A percentile compares a stretch with the other conserved stretches of the same genome.
phyloP scores from a whole-genome alignment of 2,888 invertebrate species.

The Mythimna vitellina region DNA sequence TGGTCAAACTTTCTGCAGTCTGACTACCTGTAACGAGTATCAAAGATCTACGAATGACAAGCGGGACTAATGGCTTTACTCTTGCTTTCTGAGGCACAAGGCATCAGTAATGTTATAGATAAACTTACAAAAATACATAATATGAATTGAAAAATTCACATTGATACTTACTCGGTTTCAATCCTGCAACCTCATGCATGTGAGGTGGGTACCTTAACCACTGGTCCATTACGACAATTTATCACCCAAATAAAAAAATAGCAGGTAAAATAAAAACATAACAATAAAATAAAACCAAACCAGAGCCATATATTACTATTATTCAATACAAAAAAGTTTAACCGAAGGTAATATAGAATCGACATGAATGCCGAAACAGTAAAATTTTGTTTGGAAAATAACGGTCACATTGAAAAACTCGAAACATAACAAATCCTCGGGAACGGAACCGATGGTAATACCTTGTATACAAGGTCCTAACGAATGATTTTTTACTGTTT shows the following conservation, averaged over 20 bases:
- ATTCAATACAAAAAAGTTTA: conserved; percentile 57
- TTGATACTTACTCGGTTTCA: too few species aligned
- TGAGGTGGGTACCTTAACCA: too few species aligned
- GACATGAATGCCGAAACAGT: conserved; percentile 48
- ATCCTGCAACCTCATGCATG: too few species aligned
- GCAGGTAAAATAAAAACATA: conserved; percentile 25
- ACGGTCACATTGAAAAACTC: conserved; percentile 41
- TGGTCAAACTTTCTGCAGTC: too few species aligned
- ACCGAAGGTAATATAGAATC: conserved; percentile 50
- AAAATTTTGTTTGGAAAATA: conserved; percentile 47
- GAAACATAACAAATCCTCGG: conserved; percentile 52
- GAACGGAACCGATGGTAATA: conserved; percentile 32
- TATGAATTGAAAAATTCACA: too few species aligned
- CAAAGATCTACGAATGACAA: too few species aligned
- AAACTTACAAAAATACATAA: too few species aligned
- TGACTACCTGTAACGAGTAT: too few species aligned
- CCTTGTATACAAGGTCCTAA: conserved; percentile 26
- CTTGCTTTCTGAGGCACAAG: too few species aligned
- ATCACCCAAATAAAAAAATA: conserved; percentile 32
- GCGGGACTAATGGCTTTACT: too few species aligned
- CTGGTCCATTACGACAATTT: conserved; percentile 15
- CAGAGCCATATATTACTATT: conserved; percentile 41
- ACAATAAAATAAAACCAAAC: conserved; percentile 52
- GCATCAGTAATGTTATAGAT: too few species aligned
- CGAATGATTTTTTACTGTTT: conserved; percentile 12